phyloP scores from a whole-genome alignment of 2,113 vertebrate species.

The Myotis yumanensis region DNA sequence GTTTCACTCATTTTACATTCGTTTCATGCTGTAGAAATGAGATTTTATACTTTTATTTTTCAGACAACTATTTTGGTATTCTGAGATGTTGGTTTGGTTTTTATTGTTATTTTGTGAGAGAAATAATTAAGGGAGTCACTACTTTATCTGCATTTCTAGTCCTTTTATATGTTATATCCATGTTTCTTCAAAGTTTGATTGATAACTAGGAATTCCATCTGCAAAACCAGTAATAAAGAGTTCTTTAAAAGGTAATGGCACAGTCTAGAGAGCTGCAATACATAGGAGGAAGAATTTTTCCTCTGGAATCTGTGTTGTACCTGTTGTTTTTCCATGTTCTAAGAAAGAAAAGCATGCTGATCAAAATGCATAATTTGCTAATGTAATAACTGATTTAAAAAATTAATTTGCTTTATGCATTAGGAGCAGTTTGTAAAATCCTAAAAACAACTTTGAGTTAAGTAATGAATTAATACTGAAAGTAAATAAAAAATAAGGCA shows the following conservation, averaged over 20 bases:
- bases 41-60: conserved; percentile 35
- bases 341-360: background rate
- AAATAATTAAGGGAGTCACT: background rate
- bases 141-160: conserved; percentile 3
- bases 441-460: conserved; percentile 43
- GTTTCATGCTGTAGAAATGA: background rate
- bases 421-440: conserved; percentile 56
- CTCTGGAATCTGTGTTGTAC: background rate
- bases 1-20: background rate
- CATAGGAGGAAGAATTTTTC: background rate
- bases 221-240: background rate
- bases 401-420: conserved; percentile 6
- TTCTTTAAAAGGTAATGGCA: conserved; percentile 24
- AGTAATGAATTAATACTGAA: conserved; percentile 41
- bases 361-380: conserved; percentile 13
- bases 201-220: conserved; percentile 54
- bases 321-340: background rate
- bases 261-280: background rate
- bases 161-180: background rate
- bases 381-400: conserved; percentile 17
- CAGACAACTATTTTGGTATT: conserved; percentile 25
- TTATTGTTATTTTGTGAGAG: conserved; percentile 28
- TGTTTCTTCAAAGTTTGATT: conserved; percentile 52
- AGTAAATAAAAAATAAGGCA: conserved; percentile 34
- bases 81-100: background rate